phyloP scores from a whole-genome alignment of 2,888 invertebrate genomes.

The Aplocera efformata region DNA sequence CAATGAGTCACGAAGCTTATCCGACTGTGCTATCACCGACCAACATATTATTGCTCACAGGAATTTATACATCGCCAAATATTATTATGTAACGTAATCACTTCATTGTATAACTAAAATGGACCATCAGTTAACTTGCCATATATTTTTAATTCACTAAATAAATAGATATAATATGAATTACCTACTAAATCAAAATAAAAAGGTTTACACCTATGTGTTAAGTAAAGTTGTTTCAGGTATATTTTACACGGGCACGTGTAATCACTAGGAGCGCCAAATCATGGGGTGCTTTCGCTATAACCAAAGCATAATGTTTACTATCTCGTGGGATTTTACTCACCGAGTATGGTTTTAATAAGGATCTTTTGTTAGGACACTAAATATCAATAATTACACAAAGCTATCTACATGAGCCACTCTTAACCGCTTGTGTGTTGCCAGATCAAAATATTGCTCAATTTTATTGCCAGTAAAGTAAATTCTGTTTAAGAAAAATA shows the following conservation, averaged over 20 bases:
- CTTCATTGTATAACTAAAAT: constrained; percentile 27
- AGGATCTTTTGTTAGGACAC: constrained; percentile 63
- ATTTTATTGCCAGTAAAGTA: constrained; percentile 15
- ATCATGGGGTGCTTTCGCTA: constrained; percentile 52
- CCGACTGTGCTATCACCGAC: constrained; percentile 11
- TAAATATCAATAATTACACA: constrained; percentile 78
- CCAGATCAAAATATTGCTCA: constrained; percentile 33
- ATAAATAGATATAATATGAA: constrained; percentile 75
- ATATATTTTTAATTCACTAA: constrained; percentile 44
- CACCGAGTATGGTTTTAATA: constrained; percentile 49
- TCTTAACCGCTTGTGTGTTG: constrained; percentile 52
- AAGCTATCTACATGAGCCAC: constrained; percentile 80
- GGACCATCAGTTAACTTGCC: constrained; percentile 31
- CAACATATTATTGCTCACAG: background rate
- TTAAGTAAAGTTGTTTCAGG: constrained; percentile 47
- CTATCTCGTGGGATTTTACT: constrained; percentile 43
- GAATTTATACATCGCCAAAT: constrained; percentile 10
- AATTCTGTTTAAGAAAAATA: constrained; percentile 9
- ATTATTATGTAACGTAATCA: constrained; percentile 13
- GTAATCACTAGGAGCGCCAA: constrained; percentile 58
- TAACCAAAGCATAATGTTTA: constrained; percentile 49
- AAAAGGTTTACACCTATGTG: constrained; percentile 37
- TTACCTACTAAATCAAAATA: constrained; percentile 63
- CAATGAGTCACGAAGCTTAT: constrained; percentile 50
- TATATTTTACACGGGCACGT: constrained; percentile 55